Conservation (phyloP, 2,888 invertebrate genomes). For the Stomorhina lunata region DNA sequence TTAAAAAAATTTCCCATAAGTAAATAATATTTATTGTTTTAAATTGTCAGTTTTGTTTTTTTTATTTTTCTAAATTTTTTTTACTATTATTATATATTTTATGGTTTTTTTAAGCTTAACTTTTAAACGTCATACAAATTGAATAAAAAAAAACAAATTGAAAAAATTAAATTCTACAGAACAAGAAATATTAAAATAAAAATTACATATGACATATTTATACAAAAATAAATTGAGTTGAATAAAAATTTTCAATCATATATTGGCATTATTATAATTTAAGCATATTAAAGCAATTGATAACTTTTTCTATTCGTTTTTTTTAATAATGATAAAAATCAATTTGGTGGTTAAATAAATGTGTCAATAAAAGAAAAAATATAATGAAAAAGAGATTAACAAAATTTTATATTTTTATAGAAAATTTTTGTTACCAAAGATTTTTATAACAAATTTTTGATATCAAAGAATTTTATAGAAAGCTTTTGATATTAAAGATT, state of each 20-base stretch:
- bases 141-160: neutral
- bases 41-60: neutral
- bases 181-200: neutral
- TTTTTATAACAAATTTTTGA: too few relatives aligned
- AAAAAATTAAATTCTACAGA: neutral
- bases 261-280: conserved; percentile 59
- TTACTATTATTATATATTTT: neutral
- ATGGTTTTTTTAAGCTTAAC: neutral
- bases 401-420: neutral
- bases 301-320: conserved; percentile 51
- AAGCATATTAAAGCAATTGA: conserved; percentile 60
- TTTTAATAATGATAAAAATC: neutral
- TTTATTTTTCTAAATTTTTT: neutral
- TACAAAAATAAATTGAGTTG: conserved; percentile 18
- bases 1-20: too few relatives aligned
- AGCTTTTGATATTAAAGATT: too few relatives aligned
- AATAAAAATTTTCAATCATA: conserved; percentile 55
- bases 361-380: conserved; percentile 26
- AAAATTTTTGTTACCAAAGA: conserved; percentile 41
- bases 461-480: too few relatives aligned
- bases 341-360: conserved; percentile 42
- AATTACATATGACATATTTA: conserved; percentile 6
- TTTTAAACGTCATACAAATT: neutral
- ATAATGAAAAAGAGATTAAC: neutral
- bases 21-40: too few relatives aligned